Percentiles rank a stretch among this genome's conserved stretches.
Evolutionary conservation across 2,797 vertebrate species (phyloP).

Genomic region (Catharus ustulatus): DNA sequence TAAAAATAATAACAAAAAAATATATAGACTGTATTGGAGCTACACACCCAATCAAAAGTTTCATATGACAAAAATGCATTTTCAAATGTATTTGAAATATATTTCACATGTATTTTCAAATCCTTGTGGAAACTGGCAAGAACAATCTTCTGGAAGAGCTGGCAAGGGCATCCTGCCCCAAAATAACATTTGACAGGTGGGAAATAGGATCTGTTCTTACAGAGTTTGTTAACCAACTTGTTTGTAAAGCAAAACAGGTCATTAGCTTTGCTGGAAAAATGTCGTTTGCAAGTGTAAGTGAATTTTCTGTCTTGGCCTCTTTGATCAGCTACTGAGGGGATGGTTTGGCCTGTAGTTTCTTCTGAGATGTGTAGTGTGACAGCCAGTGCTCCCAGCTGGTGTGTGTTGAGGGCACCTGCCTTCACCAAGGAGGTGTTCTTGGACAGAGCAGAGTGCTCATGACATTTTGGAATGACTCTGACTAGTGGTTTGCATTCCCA

Average conservation of each 20-base stretch:
- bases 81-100: background rate
- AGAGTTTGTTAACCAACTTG: background rate
- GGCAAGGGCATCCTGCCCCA: background rate
- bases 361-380: background rate
- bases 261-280: background rate
- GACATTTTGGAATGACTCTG: background rate
- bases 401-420: background rate
- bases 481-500: background rate
- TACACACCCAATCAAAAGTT: fast-evolving
- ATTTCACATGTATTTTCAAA: background rate
- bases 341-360: background rate
- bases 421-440: background rate
- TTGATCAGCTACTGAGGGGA: background rate
- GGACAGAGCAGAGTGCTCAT: background rate
- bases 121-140: background rate
- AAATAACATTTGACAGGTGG: conserved; percentile 10
- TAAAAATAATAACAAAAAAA: background rate
- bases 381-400: background rate
- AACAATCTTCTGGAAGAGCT: background rate
- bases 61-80: background rate
- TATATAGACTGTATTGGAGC: background rate
- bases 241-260: background rate
- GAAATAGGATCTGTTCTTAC: background rate
- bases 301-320: background rate
- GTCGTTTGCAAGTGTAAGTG: background rate